phyloP scores from a whole-genome alignment of 2,888 invertebrate species.

The Xestobium rufovillosum region DNA sequence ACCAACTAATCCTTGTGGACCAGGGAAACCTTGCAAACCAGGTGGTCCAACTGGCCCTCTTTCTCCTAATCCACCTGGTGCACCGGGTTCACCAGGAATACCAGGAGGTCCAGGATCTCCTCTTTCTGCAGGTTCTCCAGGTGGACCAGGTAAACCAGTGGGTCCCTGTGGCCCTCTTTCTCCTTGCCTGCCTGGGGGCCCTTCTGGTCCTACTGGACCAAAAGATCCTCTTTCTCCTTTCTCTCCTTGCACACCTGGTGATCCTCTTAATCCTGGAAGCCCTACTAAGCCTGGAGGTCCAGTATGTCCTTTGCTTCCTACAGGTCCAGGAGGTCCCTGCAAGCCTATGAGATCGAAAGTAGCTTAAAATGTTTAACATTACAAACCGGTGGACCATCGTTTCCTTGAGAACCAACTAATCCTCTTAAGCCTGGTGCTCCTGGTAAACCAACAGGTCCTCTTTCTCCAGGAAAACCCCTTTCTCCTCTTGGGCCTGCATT shows the following conservation, averaged over 20 bases:
- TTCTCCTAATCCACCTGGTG: constrained; percentile 65
- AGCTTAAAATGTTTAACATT: too few relatives aligned
- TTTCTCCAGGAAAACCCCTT: constrained; percentile 67
- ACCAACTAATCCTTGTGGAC: constrained; percentile 61
- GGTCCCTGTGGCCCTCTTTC: constrained; percentile 67
- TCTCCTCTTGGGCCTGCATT: constrained; percentile 51
- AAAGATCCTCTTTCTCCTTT: constrained; percentile 68
- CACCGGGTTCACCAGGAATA: constrained; percentile 65
- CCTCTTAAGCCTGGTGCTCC: constrained; percentile 61
- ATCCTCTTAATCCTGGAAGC: constrained; percentile 61
- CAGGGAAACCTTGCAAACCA: constrained; percentile 62
- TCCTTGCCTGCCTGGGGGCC: constrained; percentile 55
- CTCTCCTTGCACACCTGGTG: constrained; percentile 58
- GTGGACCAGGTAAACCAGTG: constrained; percentile 71
- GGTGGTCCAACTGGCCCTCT: constrained; percentile 64
- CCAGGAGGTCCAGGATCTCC: constrained; percentile 65
- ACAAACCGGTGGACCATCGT: constrained; percentile 60
- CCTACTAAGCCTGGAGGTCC: constrained; percentile 66
- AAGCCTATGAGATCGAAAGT: constrained; percentile 11
- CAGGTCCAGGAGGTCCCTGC: constrained; percentile 58
- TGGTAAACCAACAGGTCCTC: constrained; percentile 61
- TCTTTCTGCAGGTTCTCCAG: constrained; percentile 71
- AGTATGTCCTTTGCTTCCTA: constrained; percentile 64
- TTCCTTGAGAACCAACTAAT: constrained; percentile 57
- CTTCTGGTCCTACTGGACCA: constrained; percentile 69